Evolutionary conservation across 2,797 vertebrate genomes (phyloP).

Genomic region (Protosalanx chinensis): DNA sequence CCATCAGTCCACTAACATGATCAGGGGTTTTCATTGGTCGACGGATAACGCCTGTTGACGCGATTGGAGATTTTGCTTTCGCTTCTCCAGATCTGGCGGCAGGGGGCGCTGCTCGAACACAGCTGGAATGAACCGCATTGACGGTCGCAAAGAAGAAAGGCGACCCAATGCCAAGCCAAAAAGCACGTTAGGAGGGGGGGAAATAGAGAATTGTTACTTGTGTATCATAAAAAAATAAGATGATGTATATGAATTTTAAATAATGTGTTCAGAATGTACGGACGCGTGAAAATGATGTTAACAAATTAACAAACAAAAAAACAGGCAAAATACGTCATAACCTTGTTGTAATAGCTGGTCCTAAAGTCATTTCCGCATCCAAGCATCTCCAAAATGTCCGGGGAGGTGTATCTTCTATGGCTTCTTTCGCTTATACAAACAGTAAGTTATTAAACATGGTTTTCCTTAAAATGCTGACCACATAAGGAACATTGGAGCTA

Average conservation of each 20-base stretch:
- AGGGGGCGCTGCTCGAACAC: slow-evolving; percentile 45
- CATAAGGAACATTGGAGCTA: background rate
- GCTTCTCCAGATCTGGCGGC: slow-evolving; percentile 8
- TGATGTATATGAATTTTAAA: background rate
- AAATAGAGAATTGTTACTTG: background rate
- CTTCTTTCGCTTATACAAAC: slow-evolving; percentile 73
- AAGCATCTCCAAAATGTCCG: slow-evolving; percentile 71
- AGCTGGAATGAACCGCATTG: background rate
- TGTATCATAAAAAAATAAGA: background rate
- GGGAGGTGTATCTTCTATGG: slow-evolving; percentile 75
- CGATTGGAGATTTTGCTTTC: slow-evolving; percentile 54
- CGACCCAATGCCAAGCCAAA: slow-evolving; percentile 25
- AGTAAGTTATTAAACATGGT: slow-evolving; percentile 59
- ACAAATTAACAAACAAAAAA: background rate
- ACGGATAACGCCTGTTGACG: slow-evolving; percentile 27
- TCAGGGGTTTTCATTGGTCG: slow-evolving; percentile 54
- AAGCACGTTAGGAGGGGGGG: background rate
- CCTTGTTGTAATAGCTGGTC: slow-evolving; percentile 28
- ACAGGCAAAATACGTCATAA: slow-evolving; percentile 35
- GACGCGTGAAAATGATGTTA: background rate
- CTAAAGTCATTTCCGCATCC: slow-evolving; percentile 34
- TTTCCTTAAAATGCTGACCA: background rate
- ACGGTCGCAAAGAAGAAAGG: slow-evolving; percentile 35
- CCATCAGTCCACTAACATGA: slow-evolving; percentile 42
- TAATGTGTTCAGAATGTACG: background rate